Evolutionary conservation across 2,113 vertebrate genomes (phyloP).

Genomic region (Callaeas wilsoni): DNA sequence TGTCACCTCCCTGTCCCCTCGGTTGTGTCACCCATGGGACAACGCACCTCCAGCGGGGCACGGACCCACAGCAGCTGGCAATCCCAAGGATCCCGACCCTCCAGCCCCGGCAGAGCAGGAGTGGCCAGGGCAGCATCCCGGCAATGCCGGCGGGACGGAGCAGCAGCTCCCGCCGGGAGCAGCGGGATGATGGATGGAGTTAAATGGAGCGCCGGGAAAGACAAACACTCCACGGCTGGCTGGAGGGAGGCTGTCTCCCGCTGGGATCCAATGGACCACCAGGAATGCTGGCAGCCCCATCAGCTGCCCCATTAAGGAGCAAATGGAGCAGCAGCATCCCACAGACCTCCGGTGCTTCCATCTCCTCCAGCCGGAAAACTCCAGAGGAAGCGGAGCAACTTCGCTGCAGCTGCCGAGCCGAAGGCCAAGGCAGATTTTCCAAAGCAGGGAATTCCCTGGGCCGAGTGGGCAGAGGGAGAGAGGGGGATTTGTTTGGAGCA

Average conservation of each 20-base stretch:
- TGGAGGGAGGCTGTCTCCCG: not conserved
- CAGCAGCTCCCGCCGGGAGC: not conserved
- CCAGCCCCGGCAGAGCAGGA: not conserved
- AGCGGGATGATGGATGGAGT: not conserved
- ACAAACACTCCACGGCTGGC: not conserved
- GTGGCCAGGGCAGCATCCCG: fast-evolving
- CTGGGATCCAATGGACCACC: not conserved
- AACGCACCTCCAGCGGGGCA: fast-evolving
- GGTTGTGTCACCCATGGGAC: fast-evolving
- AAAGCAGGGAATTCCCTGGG: not conserved
- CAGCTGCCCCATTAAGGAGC: not conserved
- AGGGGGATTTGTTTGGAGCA: not conserved
- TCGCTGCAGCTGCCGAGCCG: not conserved
- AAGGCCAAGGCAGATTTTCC: not conserved
- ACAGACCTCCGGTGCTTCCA: fast-evolving
- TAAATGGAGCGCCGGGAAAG: not conserved
- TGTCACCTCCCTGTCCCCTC: not conserved
- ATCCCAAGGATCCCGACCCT: fast-evolving
- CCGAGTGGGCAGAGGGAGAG: fast-evolving
- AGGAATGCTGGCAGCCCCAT: not conserved
- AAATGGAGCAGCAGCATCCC: not conserved
- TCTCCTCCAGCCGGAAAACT: not conserved
- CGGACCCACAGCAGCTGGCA: fast-evolving
- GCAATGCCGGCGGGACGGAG: fast-evolving
- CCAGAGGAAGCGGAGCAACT: not conserved